Percentiles rank a stretch among this genome's conserved stretches.
phyloP scores from a whole-genome alignment of 35 echinoderm and acorn worm genomes.

The Ophioderma brevispina region DNA sequence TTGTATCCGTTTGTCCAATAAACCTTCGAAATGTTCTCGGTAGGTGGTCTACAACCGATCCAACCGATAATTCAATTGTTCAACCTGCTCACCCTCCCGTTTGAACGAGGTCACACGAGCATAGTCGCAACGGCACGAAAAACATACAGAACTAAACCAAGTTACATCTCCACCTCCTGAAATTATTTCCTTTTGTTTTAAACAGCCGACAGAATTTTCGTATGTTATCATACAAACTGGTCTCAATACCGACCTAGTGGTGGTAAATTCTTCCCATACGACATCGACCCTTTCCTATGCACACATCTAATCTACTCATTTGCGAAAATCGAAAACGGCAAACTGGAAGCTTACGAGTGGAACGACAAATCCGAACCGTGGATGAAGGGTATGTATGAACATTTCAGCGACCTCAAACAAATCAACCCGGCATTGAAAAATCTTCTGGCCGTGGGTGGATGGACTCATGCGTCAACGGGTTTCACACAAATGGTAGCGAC shows the following conservation, averaged over 20 bases:
- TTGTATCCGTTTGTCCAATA: no score
- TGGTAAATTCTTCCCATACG: not conserved
- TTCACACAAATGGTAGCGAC: conserved; percentile 54
- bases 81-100: no score
- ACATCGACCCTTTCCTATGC: conserved; percentile 49
- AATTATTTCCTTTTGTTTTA: no score
- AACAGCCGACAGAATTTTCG: conserved; percentile 4
- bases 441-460: conserved; percentile 44
- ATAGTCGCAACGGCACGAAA: no score
- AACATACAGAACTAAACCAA: no score
- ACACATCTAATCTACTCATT: conserved; percentile 53
- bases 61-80: no score
- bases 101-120: no score
- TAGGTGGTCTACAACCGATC: no score
- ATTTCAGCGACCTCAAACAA: conserved; percentile 12
- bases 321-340: conserved; percentile 21
- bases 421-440: conserved; percentile 16
- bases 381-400: conserved; percentile 6
- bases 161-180: no score
- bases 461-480: conserved; percentile 10
- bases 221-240: conserved; percentile 71
- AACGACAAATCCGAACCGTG: conserved; percentile 48
- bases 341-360: conserved; percentile 28
- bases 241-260: conserved; percentile 38
- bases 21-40: no score